Conservation (phyloP, 1,140 invertebrate genomes). For the Xylocopa sonorina region DNA sequence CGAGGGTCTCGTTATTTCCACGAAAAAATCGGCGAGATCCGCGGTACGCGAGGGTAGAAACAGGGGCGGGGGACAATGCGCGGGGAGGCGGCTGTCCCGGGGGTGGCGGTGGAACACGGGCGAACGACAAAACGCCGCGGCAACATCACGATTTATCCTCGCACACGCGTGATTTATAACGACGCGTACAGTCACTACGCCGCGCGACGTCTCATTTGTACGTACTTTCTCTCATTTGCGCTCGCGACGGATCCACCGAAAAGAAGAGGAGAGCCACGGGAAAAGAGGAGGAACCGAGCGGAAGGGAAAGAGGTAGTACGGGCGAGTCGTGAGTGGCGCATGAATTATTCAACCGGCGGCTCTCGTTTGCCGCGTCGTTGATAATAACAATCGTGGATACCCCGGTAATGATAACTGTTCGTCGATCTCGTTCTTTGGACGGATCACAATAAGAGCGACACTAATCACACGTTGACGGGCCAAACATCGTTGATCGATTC, state of each 20-base stretch:
- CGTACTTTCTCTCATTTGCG: conserved; percentile 32
- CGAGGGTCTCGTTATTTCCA: not conserved
- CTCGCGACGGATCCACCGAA: conserved; percentile 22
- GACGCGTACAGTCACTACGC: conserved; percentile 17
- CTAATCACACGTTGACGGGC: conserved; percentile 16
- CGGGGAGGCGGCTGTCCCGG: too few species aligned
- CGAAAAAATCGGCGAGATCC: conserved; percentile 2
- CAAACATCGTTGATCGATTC: conserved; percentile 2
- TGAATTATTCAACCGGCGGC: conserved; percentile 63
- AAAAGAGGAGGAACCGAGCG: not conserved
- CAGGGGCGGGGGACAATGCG: not conserved
- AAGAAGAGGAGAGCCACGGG: not conserved
- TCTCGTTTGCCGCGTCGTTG: conserved; percentile 38
- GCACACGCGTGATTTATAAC: conserved; percentile 51
- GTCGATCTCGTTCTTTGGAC: conserved; percentile 46
- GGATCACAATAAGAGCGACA: conserved; percentile 50
- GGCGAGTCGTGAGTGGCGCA: conserved; percentile 25
- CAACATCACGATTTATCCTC: conserved; percentile 29
- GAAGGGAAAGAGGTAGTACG: not conserved
- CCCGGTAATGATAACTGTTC: conserved; percentile 56
- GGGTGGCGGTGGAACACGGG: too few species aligned
- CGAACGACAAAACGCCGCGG: conserved; percentile 28
- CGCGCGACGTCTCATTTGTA: conserved; percentile 6
- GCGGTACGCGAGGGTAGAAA: not conserved
- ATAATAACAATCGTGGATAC: conserved; percentile 62